A percentile compares a stretch with the other conserved stretches of the same genome.
These are phyloP conservation scores for Galleria mellonella DNA, from an alignment of 1,140 invertebrate species.

Conservation along the genomic window DNA sequence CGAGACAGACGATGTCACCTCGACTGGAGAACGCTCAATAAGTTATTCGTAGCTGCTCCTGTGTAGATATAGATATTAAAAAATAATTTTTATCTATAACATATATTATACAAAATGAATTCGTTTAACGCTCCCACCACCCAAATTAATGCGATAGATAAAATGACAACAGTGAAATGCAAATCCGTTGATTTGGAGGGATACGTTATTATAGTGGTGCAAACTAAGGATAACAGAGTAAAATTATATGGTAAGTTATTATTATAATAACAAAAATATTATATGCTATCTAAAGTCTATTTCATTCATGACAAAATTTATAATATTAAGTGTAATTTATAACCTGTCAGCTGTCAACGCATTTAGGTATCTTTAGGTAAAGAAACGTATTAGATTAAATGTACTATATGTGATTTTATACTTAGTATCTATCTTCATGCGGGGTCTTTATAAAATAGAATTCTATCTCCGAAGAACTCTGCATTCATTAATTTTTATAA, in stretches of 20 bases:
- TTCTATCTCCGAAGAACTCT: no score
- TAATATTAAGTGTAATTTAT: no score
- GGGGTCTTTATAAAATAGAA: no score
- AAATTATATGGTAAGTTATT: slow-evolving; percentile 91
- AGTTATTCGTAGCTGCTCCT: slow-evolving; percentile 15
- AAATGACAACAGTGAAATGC: slow-evolving; percentile 71
- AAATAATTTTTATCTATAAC: slow-evolving; percentile 3
- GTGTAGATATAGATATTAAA: slow-evolving; percentile 10
- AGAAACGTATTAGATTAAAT: no score
- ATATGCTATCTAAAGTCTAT: no score
- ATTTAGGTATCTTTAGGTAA: no score
- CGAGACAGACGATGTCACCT: slow-evolving; percentile 16
- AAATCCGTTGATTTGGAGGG: slow-evolving; percentile 91
- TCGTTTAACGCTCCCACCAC: slow-evolving; percentile 63
- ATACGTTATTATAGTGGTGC: slow-evolving; percentile 96
- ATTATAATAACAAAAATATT: neutral
- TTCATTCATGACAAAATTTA: no score
- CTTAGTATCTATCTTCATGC: no score
- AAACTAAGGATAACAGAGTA: slow-evolving; percentile 94
- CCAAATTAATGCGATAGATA: slow-evolving; percentile 61
- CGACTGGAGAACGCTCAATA: slow-evolving; percentile 10
- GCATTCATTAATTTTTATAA: no score
- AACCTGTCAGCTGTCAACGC: no score
- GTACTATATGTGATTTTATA: no score
- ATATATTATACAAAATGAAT: slow-evolving; percentile 52